Evolutionary conservation across 2,888 invertebrate species (phyloP).

Genomic region (Alloscopus bannaensis): DNA sequence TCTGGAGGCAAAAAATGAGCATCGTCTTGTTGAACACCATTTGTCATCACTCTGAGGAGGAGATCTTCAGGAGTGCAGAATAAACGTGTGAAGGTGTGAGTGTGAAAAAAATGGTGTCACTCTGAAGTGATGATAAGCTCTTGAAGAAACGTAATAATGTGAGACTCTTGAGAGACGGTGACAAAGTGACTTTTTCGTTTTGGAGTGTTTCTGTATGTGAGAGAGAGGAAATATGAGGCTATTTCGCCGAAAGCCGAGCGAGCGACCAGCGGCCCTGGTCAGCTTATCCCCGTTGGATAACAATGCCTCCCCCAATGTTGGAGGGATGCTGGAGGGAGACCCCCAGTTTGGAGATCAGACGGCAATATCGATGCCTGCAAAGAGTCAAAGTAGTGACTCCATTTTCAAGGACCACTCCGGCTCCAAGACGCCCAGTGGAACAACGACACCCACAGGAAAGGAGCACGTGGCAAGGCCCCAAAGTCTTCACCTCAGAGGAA

Average conservation of each 20-base stretch:
- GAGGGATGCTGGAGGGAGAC: conserved; percentile 10
- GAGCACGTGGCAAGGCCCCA: too few species aligned
- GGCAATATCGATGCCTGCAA: conserved; percentile 50
- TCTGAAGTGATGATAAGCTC: too few species aligned
- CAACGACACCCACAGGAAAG: conserved; percentile 16
- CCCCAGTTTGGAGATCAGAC: too few species aligned
- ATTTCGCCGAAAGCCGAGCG: conserved; percentile 72
- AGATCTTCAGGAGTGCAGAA: background rate
- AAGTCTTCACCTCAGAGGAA: conserved; percentile 53
- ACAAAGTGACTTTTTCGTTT: background rate
- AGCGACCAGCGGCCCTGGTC: conserved; percentile 66
- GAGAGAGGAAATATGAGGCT: conserved; percentile 67
- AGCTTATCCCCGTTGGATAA: conserved; percentile 68
- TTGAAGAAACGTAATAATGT: too few species aligned
- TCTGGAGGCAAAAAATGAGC: too few species aligned
- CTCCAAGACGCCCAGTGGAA: background rate
- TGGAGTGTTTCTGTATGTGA: background rate
- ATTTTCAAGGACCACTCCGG: conserved; percentile 24
- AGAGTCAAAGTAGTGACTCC: conserved; percentile 54
- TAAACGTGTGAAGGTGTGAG: background rate
- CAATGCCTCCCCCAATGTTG: conserved; percentile 14
- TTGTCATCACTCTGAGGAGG: background rate
- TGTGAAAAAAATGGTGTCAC: background rate
- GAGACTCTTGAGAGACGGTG: background rate
- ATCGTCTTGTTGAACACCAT: too few species aligned